Percentiles rank a stretch among this genome's conserved stretches.
Evolutionary conservation across 2,797 vertebrate genomes (phyloP).

Genomic region (Hypotaenidia philippensis): DNA sequence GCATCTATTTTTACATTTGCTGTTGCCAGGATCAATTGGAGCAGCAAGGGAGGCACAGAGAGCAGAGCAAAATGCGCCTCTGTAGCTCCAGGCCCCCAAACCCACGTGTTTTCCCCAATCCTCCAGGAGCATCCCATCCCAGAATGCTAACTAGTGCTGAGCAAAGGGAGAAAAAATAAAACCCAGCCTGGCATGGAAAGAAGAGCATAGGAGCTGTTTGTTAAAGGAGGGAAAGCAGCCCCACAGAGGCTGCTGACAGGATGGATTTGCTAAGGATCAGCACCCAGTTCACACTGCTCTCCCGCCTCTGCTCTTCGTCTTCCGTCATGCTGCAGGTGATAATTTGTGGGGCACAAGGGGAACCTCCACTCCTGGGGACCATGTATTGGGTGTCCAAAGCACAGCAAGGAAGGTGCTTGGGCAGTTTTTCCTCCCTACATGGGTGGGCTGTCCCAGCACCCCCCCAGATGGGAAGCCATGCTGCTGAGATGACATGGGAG

Average conservation of each 20-base stretch:
- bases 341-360: accelerated
- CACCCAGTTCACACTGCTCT: accelerated
- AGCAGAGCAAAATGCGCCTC: neutral
- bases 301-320: neutral
- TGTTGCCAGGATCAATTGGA: neutral
- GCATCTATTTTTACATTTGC: neutral
- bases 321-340: too few relatives aligned
- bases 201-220: neutral
- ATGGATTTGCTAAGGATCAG: neutral
- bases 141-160: neutral
- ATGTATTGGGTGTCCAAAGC: accelerated
- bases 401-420: accelerated
- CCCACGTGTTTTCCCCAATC: neutral
- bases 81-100: neutral
- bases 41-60: neutral
- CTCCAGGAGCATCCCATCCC: neutral
- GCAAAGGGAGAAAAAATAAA: neutral
- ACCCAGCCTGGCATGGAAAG: neutral
- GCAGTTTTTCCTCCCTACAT: neutral
- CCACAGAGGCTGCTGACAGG: accelerated
- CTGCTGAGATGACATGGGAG: neutral
- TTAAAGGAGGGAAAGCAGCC: accelerated
- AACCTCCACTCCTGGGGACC: accelerated
- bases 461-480: neutral
- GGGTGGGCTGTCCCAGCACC: neutral